These are phyloP conservation scores for Bombus confusus DNA, from an alignment of 1,140 invertebrate genomes.

Conservation along the genomic window DNA sequence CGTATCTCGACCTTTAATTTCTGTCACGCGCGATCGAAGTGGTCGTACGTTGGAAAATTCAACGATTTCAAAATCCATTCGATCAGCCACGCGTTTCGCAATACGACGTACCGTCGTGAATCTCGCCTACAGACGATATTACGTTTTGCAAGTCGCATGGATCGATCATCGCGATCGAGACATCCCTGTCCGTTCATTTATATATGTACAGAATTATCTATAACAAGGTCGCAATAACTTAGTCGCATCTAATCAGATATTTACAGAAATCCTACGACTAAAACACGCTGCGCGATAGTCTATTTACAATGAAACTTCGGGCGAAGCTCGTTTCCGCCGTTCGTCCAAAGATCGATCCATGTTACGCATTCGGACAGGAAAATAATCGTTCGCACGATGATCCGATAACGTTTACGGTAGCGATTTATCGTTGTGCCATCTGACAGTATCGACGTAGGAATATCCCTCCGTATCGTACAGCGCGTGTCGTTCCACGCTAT, in stretches of 20 bases:
- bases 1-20: too few relatives aligned
- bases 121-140: neutral
- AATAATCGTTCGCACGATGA: neutral
- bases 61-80: too few relatives aligned
- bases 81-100: too few relatives aligned
- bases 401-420: too few relatives aligned
- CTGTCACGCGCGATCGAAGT: too few relatives aligned
- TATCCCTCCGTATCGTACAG: too few relatives aligned
- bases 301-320: constrained; percentile 60
- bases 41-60: too few relatives aligned
- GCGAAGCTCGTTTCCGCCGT: constrained; percentile 20
- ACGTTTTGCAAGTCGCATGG: neutral
- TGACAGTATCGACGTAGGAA: too few relatives aligned
- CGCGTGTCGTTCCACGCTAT: too few relatives aligned
- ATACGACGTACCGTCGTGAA: neutral
- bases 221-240: constrained; percentile 65
- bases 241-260: constrained; percentile 60
- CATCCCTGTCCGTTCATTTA: constrained; percentile 21
- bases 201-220: constrained; percentile 56
- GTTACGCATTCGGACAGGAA: neutral
- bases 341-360: neutral
- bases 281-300: constrained; percentile 20
- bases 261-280: constrained; percentile 55
- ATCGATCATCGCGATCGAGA: constrained; percentile 14
- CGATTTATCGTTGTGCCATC: too few relatives aligned